phyloP scores from a whole-genome alignment of 1,140 invertebrate species.

The Papilio dardanus region DNA sequence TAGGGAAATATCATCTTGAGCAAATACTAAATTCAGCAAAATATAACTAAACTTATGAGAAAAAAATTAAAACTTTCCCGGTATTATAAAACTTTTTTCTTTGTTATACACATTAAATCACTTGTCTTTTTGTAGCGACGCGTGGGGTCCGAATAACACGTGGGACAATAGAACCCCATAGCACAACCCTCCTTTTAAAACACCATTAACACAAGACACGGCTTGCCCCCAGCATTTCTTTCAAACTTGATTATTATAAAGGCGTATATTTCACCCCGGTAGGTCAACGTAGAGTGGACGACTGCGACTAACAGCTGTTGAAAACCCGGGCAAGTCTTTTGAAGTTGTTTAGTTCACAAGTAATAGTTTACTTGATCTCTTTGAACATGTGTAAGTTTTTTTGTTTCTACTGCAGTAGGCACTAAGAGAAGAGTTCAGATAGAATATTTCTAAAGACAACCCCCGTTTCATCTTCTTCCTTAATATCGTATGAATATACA shows the following conservation, averaged over 20 bases:
- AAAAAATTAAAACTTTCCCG: neutral
- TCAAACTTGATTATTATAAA: conserved; percentile 29
- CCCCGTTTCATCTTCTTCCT: neutral
- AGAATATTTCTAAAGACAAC: conserved; percentile 9
- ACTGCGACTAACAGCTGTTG: conserved; percentile 58
- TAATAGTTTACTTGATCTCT: conserved; percentile 59
- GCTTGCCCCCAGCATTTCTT: conserved; percentile 37
- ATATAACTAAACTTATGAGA: neutral
- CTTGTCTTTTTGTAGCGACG: conserved; percentile 54
- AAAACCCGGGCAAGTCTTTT: conserved; percentile 54
- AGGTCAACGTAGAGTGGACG: conserved; percentile 46
- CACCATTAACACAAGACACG: conserved; percentile 43
- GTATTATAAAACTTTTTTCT: conserved; percentile 30
- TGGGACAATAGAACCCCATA: conserved; percentile 61
- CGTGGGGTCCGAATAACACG: conserved; percentile 65
- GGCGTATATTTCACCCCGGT: conserved; percentile 36
- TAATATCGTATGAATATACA: neutral
- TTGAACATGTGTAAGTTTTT: conserved; percentile 43
- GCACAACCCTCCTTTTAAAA: conserved; percentile 47
- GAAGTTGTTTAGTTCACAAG: conserved; percentile 59
- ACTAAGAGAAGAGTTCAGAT: neutral
- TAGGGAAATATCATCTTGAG: neutral
- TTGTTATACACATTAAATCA: conserved; percentile 60
- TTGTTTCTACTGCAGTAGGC: conserved; percentile 38
- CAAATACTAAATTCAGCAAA: neutral